Percentiles rank a stretch among this genome's conserved stretches.
phyloP scores from a whole-genome alignment of 2,888 invertebrate genomes.

The Chymomyza caudatula region DNA sequence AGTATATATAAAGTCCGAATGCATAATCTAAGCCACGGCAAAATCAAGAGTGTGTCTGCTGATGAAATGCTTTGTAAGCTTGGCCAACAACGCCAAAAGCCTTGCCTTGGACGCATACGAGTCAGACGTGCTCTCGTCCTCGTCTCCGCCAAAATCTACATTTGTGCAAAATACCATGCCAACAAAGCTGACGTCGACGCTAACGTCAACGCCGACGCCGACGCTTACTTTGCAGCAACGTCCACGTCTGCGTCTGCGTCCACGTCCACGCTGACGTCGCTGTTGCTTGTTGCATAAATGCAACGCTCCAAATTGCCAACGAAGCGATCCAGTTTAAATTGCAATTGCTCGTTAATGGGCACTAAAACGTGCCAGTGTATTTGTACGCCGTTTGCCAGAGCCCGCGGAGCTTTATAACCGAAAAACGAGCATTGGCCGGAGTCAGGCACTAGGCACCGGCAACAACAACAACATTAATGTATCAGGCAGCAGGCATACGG shows the following conservation, averaged over 20 bases:
- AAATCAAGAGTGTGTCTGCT: conserved; percentile 66
- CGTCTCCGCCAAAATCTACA: conserved; percentile 58
- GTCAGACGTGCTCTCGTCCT: conserved; percentile 56
- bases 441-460: too few species aligned
- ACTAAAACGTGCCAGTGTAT: conserved; percentile 73
- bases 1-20: conserved; percentile 55
- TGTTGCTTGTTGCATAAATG: conserved; percentile 66
- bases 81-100: conserved; percentile 24
- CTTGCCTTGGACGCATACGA: conserved; percentile 49
- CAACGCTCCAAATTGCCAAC: conserved; percentile 74
- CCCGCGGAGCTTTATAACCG: not conserved
- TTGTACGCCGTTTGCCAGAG: not conserved
- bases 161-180: conserved; percentile 68
- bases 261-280: conserved; percentile 11
- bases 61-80: conserved; percentile 66
- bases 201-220: conserved; percentile 30
- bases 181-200: conserved; percentile 1
- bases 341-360: conserved; percentile 77
- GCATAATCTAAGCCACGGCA: conserved; percentile 30
- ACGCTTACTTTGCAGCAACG: conserved; percentile 13
- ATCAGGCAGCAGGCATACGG: not conserved
- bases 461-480: not conserved
- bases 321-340: conserved; percentile 77
- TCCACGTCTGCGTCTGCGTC: conserved; percentile 21
- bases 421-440: not conserved